Evolutionary conservation across 2,113 vertebrate species (phyloP).

Genomic region (Patagioenas fasciata): DNA sequence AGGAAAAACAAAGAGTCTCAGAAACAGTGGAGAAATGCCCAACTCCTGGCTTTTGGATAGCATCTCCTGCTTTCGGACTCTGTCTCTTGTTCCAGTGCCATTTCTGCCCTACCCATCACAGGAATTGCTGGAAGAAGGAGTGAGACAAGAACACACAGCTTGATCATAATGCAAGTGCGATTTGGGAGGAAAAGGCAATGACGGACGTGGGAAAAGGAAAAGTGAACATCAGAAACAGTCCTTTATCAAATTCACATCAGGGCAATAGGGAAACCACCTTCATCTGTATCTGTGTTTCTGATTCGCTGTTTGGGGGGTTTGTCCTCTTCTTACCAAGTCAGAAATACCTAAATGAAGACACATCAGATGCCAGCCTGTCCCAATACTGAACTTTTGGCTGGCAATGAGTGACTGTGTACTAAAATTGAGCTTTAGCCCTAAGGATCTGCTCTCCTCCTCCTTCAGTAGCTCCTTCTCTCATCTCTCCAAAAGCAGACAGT

Average conservation of each 20-base stretch:
- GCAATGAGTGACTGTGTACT: neutral
- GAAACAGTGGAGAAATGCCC: neutral
- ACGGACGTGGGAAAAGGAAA: neutral
- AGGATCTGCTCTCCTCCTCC: neutral
- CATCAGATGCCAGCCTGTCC: neutral
- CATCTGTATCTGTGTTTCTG: neutral
- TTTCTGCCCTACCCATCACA: neutral
- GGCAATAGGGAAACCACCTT: neutral
- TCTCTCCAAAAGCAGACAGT: neutral
- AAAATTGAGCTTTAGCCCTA: neutral
- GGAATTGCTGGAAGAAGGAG: neutral
- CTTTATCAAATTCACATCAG: neutral
- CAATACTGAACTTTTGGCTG: neutral
- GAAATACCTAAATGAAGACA: neutral
- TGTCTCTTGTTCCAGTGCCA: neutral
- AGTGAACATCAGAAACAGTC: neutral
- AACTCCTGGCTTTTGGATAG: neutral
- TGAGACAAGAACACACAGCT: neutral
- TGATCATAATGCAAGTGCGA: neutral
- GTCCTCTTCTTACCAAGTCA: neutral
- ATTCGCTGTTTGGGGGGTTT: neutral
- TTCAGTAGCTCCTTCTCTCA: neutral
- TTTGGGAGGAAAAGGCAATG: neutral
- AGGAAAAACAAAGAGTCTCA: conserved; percentile 43
- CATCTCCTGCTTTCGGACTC: conserved; percentile 13